Evolutionary conservation across 2,113 vertebrate genomes (phyloP).

Genomic region (Microtus pennsylvanicus): DNA sequence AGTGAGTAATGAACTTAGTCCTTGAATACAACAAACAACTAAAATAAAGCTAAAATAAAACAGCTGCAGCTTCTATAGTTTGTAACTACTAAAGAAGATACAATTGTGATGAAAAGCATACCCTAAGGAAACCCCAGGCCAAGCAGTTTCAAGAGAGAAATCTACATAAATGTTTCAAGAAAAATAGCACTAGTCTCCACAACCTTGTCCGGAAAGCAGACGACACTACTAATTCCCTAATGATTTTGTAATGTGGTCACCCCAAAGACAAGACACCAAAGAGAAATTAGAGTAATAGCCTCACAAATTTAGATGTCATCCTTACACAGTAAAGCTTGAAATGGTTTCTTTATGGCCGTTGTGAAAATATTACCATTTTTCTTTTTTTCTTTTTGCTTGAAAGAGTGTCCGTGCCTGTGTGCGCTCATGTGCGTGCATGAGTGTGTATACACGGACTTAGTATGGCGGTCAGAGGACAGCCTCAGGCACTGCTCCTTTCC

Average conservation of each 20-base stretch:
- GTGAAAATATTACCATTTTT: constrained; percentile 9
- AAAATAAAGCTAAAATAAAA: not conserved
- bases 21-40: not conserved
- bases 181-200: not conserved
- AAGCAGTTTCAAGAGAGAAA: not conserved
- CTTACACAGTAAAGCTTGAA: constrained; percentile 37
- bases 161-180: not conserved
- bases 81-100: not conserved
- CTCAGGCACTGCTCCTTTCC: not conserved
- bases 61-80: not conserved
- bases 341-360: not conserved
- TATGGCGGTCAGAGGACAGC: not conserved
- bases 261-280: not conserved
- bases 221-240: not conserved
- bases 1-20: not conserved
- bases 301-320: not conserved
- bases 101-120: not conserved
- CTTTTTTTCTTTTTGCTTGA: not conserved
- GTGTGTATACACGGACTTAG: not conserved
- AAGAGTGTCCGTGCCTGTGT: not conserved
- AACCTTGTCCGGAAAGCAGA: not conserved
- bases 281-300: not conserved
- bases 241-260: not conserved
- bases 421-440: not conserved
- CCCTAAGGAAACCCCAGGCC: not conserved